Evolutionary conservation across 1,140 invertebrate genomes (phyloP).

Genomic region (Aphidius ervi): DNA sequence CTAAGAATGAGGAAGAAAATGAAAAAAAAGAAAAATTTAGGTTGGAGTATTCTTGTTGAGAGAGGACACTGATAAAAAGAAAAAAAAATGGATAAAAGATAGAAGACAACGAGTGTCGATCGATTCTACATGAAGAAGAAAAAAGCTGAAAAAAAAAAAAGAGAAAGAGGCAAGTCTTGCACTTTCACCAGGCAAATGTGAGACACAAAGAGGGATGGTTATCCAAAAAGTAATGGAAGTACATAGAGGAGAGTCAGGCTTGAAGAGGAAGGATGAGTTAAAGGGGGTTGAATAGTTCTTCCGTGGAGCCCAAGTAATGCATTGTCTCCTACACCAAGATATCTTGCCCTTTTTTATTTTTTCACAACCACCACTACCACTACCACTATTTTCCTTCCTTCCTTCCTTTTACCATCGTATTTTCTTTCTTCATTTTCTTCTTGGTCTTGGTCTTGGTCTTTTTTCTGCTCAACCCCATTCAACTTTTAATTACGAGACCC

Average conservation of each 20-base stretch:
- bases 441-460: conserved; percentile 1
- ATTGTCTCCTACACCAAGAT: conserved; percentile 15
- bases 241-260: no score
- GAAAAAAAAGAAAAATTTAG: background rate
- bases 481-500: conserved; percentile 38
- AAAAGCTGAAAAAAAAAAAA: no score
- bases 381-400: no score
- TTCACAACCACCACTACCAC: no score
- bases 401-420: background rate
- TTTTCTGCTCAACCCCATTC: conserved; percentile 20
- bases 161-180: conserved; percentile 16
- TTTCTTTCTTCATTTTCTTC: conserved; percentile 7
- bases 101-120: no score
- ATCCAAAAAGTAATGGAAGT: no score
- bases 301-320: conserved; percentile 9
- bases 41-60: no score
- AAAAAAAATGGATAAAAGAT: no score
- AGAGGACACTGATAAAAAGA: no score
- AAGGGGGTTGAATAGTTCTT: background rate
- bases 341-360: conserved; percentile 1
- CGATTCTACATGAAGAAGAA: no score
- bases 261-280: no score
- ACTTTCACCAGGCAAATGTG: background rate
- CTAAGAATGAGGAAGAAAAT: conserved; percentile 16
- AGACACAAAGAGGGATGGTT: background rate